These are phyloP conservation scores for Drosophila leonis DNA, from an alignment of 2,888 invertebrate genomes.

Conservation along the genomic window DNA sequence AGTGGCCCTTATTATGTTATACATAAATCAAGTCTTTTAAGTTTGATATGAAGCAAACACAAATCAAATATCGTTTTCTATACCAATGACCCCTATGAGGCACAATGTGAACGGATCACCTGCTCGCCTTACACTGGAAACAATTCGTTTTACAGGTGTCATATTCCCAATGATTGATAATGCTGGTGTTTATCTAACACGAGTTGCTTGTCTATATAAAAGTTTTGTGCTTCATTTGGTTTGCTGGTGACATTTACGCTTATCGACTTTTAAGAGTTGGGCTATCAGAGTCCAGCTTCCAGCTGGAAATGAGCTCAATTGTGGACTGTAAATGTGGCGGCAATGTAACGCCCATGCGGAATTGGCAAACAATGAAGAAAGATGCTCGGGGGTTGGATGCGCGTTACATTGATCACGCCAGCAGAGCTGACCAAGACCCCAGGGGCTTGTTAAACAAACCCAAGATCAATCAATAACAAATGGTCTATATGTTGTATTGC, in stretches of 20 bases:
- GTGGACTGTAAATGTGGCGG: constrained; percentile 6
- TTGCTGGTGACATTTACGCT: background rate
- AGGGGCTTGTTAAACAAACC: constrained; percentile 61
- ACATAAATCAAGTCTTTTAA: background rate
- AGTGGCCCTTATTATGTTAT: background rate
- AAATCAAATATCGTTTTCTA: background rate
- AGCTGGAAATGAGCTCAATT: constrained; percentile 45
- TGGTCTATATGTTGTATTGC: constrained; percentile 14
- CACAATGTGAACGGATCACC: constrained; percentile 9
- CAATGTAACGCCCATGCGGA: constrained; percentile 55
- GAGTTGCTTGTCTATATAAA: background rate
- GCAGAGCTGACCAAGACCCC: constrained; percentile 44
- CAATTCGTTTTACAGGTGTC: constrained; percentile 14
- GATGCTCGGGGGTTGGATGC: background rate
- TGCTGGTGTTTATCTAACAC: background rate
- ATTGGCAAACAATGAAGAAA: constrained; percentile 39
- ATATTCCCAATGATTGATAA: constrained; percentile 11
- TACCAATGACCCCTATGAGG: background rate
- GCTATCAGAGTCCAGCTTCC: constrained; percentile 16
- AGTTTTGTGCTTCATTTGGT: background rate
- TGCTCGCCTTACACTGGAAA: background rate
- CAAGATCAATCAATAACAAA: constrained; percentile 68
- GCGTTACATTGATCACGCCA: constrained; percentile 68
- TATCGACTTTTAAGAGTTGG: background rate
- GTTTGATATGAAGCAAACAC: too few relatives aligned